Evolutionary conservation across 2,113 vertebrate genomes (phyloP), one percentile per base, ranked within the genome.

Genomic region (Sebastes fasciatus): DNA sequence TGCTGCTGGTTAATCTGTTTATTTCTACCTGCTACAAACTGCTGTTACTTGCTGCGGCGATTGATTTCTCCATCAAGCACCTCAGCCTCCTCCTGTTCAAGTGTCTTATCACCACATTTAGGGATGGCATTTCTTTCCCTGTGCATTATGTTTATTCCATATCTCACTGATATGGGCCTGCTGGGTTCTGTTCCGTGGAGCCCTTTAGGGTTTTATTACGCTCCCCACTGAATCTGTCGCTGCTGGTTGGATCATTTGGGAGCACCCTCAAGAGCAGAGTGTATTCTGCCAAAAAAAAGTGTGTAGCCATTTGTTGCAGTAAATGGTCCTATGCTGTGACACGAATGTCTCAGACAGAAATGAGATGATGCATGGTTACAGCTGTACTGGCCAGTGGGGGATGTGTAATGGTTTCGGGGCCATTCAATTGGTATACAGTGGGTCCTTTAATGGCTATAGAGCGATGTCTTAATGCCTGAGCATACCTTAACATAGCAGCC

Each of bases 261-360:
- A 81, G 84, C 70, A n/a, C 58, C 88, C 58, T 81, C 66, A 72
- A 79, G 80, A 88, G 78, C 79, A 65, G 61, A 86, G 79, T 70
- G 86, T 80, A 81, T 86, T 86, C 88, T 83, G 48, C 78, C 83
- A 87, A 86, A 90, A 76, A 85, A 87, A 88, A 81, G 70, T 81
- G 43, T 72, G 55, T 19, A 54, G 49, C 67, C 79, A 77, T 89
- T 93, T 89, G 87, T 91, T 79, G 71, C 72, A 55, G 83, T 88
- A 89, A 93, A 89, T 87, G 78, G 80, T 78, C 64, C 48, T 79
- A 80, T 76, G 69, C 85, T 88, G 85, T 80, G 83, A 90, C 91
- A 88, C 85, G 86, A 86, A 91, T 84, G 87, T 87, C 75, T 89
- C 64, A 63, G 55, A 80, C 66, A 82, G 82, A 85, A 82, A 74